A percentile compares a stretch with the other conserved stretches of the same genome.
Evolutionary conservation across 2,113 vertebrate genomes (phyloP).

Genomic region (Hyaena hyaena): DNA sequence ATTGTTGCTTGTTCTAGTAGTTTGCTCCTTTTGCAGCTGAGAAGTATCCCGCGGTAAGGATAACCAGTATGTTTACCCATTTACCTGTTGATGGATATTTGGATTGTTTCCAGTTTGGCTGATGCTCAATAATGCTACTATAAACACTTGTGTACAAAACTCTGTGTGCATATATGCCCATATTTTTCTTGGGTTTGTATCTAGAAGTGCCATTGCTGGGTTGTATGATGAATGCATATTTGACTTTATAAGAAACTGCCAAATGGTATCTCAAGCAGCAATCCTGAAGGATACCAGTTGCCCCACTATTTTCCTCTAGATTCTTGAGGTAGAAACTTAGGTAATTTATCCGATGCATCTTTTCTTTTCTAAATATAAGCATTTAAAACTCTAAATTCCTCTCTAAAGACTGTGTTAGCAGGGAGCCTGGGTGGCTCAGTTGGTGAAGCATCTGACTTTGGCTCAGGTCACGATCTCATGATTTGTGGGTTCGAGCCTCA

Average conservation of each 20-base stretch:
- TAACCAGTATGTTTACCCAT: neutral
- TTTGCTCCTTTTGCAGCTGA: neutral
- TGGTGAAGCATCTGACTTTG: no score
- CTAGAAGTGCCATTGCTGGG: neutral
- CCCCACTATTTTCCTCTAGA: neutral
- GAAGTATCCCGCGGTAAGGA: neutral
- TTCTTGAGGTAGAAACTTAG: neutral
- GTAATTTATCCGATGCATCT: neutral
- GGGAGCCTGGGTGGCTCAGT: no score
- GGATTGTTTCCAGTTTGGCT: neutral
- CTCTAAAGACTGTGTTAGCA: neutral
- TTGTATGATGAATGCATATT: neutral
- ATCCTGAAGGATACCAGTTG: neutral
- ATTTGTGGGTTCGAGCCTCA: no score
- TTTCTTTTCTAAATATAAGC: conserved; percentile 6
- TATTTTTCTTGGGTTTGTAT: neutral
- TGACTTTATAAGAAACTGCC: neutral
- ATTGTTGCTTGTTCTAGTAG: no score
- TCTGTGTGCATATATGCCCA: neutral
- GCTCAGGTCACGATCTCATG: no score
- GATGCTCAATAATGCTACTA: neutral
- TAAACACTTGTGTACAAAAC: neutral
- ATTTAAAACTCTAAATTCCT: neutral
- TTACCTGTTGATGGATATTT: neutral
- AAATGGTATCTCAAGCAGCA: neutral